phyloP scores from a whole-genome alignment of 1,140 invertebrate species.

The Scaptodrosophila lebanonensis region DNA sequence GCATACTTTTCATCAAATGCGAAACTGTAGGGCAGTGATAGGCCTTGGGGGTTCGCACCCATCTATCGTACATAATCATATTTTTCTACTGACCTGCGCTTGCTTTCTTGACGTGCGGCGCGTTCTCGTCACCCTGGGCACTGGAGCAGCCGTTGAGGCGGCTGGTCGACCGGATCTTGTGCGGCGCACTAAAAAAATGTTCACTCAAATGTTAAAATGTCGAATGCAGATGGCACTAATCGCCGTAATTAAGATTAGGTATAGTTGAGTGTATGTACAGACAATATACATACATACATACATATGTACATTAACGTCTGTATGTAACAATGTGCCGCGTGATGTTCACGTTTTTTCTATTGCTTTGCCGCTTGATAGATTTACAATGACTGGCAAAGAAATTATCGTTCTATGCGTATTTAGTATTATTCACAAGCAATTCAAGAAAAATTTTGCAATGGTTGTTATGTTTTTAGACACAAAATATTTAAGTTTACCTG shows the following conservation, averaged over 20 bases:
- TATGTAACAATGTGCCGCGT: conserved; percentile 38
- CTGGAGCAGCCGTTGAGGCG: conserved; percentile 22
- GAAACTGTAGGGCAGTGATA: background rate
- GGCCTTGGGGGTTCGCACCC: background rate
- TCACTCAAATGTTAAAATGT: conserved; percentile 2
- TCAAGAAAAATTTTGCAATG: no score
- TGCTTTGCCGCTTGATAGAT: no score
- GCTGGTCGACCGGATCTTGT: conserved; percentile 66
- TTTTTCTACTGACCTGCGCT: conserved; percentile 58
- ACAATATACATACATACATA: conserved; percentile 10
- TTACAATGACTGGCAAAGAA: no score
- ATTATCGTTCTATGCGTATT: no score
- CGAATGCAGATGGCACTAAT: no score
- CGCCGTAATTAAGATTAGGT: no score
- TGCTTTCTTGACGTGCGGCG: conserved; percentile 55
- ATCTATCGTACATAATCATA: background rate
- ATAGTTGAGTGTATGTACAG: conserved; percentile 1
- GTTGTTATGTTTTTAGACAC: conserved; percentile 9
- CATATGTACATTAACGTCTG: background rate
- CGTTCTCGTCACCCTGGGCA: conserved; percentile 23
- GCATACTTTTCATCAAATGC: conserved; percentile 62
- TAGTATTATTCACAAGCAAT: no score
- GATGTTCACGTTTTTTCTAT: conserved; percentile 29
- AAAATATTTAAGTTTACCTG: conserved; percentile 46
- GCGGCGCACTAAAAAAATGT: conserved; percentile 49